Base-by-base conservation (phyloP, 2,797 vertebrate genomes). In the Sebastes iracundus region DNA sequence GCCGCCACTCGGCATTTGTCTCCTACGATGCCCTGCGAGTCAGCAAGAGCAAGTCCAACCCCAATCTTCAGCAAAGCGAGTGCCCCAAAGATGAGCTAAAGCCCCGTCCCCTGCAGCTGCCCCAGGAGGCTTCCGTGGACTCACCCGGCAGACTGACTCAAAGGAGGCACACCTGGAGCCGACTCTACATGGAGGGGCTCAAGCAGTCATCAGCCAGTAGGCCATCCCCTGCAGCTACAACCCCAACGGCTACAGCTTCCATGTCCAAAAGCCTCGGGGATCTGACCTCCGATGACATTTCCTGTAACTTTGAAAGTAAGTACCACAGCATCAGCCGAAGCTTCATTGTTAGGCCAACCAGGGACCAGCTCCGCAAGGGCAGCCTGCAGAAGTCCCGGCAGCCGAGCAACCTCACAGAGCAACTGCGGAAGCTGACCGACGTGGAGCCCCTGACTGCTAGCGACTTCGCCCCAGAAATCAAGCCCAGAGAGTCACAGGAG, bases 251-350 rank as follows among this genome's bases (percentile, higher is more conserved):
- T 2, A 74, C 74, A 72, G 85, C 92, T 60, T 86, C 95, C 53
- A 97, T 98, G 93, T 99, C 98, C 84, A 99, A 99, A 91, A 99
- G 97, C 88, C 95, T 98, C 1, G 98, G 98, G 1, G 97, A 99
- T 86, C 95, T 99, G 65, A 99, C 97, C 1, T 99, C 97, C 0
- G 98, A 99, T 0, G 98, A 99, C 83, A 98, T 99, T 0, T 91
- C 92, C 27, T 96, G 97, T 83, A 94, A 95, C 81, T 97, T 96
- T 0, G 96, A 97, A 62, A 96, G 97, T 89, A 98, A 97, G 83
- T 97, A 98, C 87, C 94, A 93, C 79, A 97, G 96, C 92, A 98
- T 97, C 90, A 97, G 97, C 91, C 94, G 93, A 66, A 95, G 96
- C 88, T 97, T 98, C 32, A 94, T 97, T 23, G 86, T 96, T 1